Evolutionary conservation across 2,797 vertebrate species (phyloP).

Genomic region (Rhadinocentrus ornatus): DNA sequence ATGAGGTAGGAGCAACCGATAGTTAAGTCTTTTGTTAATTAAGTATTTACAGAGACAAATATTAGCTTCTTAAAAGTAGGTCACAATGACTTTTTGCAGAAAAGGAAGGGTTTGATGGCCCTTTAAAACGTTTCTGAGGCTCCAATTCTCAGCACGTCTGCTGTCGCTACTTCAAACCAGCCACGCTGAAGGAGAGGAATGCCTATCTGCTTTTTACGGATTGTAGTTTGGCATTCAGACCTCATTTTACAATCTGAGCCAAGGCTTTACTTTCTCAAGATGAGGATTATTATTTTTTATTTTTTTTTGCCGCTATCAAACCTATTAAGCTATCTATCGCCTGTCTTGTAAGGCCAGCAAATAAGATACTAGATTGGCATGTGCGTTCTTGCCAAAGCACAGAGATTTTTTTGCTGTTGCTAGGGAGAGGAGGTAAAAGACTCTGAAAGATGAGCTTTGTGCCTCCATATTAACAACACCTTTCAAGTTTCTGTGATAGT

Average conservation of each 20-base stretch:
- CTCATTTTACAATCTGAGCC: slow-evolving; percentile 50
- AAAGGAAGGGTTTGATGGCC: slow-evolving; percentile 27
- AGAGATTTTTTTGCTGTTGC: slow-evolving; percentile 40
- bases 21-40: slow-evolving; percentile 30
- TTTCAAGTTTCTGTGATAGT: slow-evolving; percentile 12
- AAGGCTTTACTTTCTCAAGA: slow-evolving; percentile 61
- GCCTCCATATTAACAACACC: slow-evolving; percentile 15
- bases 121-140: slow-evolving; percentile 50
- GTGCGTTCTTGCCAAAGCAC: slow-evolving; percentile 17
- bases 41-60: slow-evolving; percentile 33
- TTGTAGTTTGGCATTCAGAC: slow-evolving; percentile 65
- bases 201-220: slow-evolving; percentile 56
- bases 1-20: slow-evolving; percentile 9
- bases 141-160: slow-evolving; percentile 56
- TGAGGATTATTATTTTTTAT: slow-evolving; percentile 26
- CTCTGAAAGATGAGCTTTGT: slow-evolving; percentile 25
- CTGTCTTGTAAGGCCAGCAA: slow-evolving; percentile 58
- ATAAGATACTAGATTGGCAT: slow-evolving; percentile 57
- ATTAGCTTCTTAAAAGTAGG: slow-evolving; percentile 44
- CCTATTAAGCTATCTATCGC: slow-evolving; percentile 67
- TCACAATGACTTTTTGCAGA: slow-evolving; percentile 17
- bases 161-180: slow-evolving; percentile 60
- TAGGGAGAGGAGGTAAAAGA: slow-evolving; percentile 18
- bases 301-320: slow-evolving; percentile 39
- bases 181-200: slow-evolving; percentile 52